Evolutionary conservation across 2,113 vertebrate species (phyloP), one percentile per base, ranked within the genome.

Genomic region (Ailuropoda melanoleuca): DNA sequence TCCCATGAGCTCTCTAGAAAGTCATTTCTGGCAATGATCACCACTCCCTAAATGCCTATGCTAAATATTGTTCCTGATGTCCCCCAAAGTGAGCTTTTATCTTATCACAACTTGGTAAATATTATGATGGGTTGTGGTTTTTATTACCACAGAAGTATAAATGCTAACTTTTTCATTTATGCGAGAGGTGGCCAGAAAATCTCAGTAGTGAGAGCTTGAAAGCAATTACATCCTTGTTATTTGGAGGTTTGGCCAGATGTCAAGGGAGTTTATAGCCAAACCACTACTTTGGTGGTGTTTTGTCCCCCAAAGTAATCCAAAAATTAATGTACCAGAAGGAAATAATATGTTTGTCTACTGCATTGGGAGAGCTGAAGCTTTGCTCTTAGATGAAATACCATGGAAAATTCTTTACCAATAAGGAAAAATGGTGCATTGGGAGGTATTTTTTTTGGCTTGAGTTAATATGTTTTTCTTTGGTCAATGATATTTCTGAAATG

Each of bases 281-380:
- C 82, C 93, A 95, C 83, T 91, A 89, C 81, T 95, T 98, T 92
- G 88, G 90, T 97, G 88, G 43, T 94, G 94, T 96, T 97, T 94
- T 93, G 93, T 96, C 88, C 94, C 97, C 94, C 34, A 94, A 94
- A 97, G 96, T 96, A 93, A 97, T 97, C 96, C 95, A 97, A 97
- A 98, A 97, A 96, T 96, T 97, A 97, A 96, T 96, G 97, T 92
- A 96, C 90, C 95, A 97, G 96, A 98, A 98, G 94, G 82, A 98
- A 97, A 97, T 97, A 93, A 95, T 92, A 88, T 92, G 96, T 97
- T 96, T 98, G 64, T 78, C 39, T 64, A 56, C 70, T 50, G 92
- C 29, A 21, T 66, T 92, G 92, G 86, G 75, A 95, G 39, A 95
- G 53, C 89, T 4, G 80, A 77, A 62, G 11, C 34, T 91, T 77